phyloP scores from a whole-genome alignment of 2,797 vertebrate genomes.

The Pelochelys cantorii region DNA sequence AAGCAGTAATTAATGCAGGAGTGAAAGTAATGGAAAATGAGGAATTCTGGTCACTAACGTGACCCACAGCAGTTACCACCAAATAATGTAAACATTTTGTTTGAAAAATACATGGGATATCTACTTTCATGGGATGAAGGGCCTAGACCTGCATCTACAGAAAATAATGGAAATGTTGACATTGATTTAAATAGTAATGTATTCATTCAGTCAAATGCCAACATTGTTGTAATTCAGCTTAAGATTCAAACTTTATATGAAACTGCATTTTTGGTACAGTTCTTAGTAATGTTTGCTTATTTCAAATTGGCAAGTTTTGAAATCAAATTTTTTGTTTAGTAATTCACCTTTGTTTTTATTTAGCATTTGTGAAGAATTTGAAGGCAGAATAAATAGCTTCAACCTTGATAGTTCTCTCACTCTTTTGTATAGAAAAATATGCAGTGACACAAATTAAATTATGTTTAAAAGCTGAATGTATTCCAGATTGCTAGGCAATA shows the following conservation, averaged over 20 bases:
- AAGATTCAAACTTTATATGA: background rate
- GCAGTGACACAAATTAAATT: conserved; percentile 12
- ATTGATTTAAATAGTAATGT: background rate
- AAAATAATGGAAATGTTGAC: background rate
- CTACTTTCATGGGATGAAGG: background rate
- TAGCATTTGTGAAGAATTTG: background rate
- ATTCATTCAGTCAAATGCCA: background rate
- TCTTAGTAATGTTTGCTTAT: background rate
- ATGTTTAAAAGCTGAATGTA: background rate
- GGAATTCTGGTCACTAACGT: background rate
- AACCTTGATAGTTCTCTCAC: background rate
- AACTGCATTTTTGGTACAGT: background rate
- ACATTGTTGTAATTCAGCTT: background rate
- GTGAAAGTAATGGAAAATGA: background rate
- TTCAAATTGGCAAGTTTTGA: background rate
- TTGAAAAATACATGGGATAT: background rate
- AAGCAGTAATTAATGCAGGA: background rate
- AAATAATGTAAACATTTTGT: background rate
- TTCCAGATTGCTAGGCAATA: background rate
- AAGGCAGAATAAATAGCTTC: background rate
- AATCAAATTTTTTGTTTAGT: background rate
- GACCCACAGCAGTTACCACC: background rate
- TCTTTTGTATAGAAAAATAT: background rate
- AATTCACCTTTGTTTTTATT: background rate
- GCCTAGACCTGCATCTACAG: background rate